Evolutionary conservation across 2,888 invertebrate genomes (phyloP), one percentile per base, ranked within the genome.

Genomic region (Ariolimax columbianus): DNA sequence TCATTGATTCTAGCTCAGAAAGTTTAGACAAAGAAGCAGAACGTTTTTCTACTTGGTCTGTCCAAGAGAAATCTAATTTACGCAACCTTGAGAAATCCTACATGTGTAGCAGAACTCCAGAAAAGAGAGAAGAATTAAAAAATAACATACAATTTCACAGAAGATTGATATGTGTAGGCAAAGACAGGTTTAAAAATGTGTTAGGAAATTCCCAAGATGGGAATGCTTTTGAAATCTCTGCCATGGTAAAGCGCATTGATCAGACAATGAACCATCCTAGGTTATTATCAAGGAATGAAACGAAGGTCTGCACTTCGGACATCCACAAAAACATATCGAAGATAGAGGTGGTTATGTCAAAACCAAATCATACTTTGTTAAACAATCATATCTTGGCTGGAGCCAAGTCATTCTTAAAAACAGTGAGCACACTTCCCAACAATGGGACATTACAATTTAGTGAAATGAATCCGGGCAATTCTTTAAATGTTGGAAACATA

Each of bases 11-110:
- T 23, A 87, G 86, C n/a, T 89, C 90, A 23, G 88, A 88, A 47
- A 89, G 88, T 72, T 83, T 88, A 63, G 89, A 90, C 51, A 84
- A 88, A 59, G 89, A 90, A 55, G 86, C 88, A 83, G 90, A 89
- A 77, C 91, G 90, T 86, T 88, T 91, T 9, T 91, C 90, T 82
- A 91, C 90, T 0, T 92, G 91, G 91, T 91, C 91, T 26, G 88
- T 91, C 68, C 89, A 91, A 81, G 89, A 90, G 55, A 87, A 89
- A 33, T 88, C 89, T 30, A 89, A 88, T 72, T 88, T 88, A 43
- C 88, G 89, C 17, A 89, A 88, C 75, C 85, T 90, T 23, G 90
- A 91, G 82, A 89, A 90, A 72, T 91, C 91, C 19, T 91, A 90
- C 85, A 82, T 90, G 75, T 88, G 88, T 70, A 91, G 90, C 75